Percentiles rank a stretch among this genome's conserved stretches.
Conservation (phyloP, 2,888 invertebrate species). For the Torymus aiolomorphi region DNA sequence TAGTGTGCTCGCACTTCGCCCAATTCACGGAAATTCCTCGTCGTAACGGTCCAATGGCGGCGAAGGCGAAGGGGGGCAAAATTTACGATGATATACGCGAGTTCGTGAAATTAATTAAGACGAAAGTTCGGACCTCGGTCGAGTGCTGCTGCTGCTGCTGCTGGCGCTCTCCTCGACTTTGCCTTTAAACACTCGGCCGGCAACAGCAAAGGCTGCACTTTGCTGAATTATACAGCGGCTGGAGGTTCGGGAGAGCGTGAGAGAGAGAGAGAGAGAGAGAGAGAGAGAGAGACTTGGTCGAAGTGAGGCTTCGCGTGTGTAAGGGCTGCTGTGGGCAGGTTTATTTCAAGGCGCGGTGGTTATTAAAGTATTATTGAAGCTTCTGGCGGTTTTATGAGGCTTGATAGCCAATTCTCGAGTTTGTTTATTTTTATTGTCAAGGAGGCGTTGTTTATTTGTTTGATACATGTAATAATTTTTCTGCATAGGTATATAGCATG, state of each 20-base stretch:
- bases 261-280: neutral
- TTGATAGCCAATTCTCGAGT: no score
- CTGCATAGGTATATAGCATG: no score
- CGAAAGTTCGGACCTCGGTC: slow-evolving; percentile 47
- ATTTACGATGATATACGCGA: slow-evolving; percentile 52
- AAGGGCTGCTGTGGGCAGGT: no score
- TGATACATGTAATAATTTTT: no score
- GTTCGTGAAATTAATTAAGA: slow-evolving; percentile 53
- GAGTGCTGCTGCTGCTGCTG: neutral
- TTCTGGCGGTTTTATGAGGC: no score
- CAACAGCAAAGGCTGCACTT: slow-evolving; percentile 29
- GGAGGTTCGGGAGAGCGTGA: neutral
- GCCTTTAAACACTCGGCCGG: slow-evolving; percentile 21
- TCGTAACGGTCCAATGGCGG: neutral
- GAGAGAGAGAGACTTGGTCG: neutral
- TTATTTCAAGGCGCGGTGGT: no score
- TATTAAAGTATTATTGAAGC: no score
- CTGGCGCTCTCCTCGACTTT: neutral
- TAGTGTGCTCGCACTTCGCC: no score
- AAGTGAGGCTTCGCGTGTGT: no score
- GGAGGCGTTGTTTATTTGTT: no score
- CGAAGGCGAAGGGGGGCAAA: neutral
- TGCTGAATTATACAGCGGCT: slow-evolving; percentile 40
- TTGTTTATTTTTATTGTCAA: no score
- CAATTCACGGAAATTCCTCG: slow-evolving; percentile 11